Conservation (phyloP, 2,888 invertebrate species). For the Hypomecis punctinalis region DNA sequence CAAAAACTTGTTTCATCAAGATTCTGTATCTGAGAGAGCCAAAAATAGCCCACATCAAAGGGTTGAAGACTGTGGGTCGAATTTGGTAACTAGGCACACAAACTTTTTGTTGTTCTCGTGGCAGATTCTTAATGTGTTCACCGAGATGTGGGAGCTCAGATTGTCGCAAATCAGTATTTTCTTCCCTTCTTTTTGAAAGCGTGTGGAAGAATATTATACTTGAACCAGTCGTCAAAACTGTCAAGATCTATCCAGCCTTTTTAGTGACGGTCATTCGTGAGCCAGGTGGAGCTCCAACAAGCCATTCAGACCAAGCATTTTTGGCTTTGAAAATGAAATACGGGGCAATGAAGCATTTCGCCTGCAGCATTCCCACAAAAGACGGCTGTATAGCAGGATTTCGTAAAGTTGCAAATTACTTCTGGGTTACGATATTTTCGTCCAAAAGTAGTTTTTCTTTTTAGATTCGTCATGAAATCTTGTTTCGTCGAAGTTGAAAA, state of each 20-base stretch:
- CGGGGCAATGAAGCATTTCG: constrained; percentile 38
- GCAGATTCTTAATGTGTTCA: constrained; percentile 34
- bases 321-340: constrained; percentile 45
- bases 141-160: constrained; percentile 38
- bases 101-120: constrained; percentile 34
- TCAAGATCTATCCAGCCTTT: constrained; percentile 42
- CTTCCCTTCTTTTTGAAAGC: constrained; percentile 36
- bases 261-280: constrained; percentile 41
- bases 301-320: constrained; percentile 44
- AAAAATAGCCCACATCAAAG: constrained; percentile 35
- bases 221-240: constrained; percentile 44
- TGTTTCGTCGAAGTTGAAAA: constrained; percentile 42
- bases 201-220: constrained; percentile 28
- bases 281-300: constrained; percentile 39
- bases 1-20: too few species aligned
- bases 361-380: constrained; percentile 44
- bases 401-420: too few species aligned
- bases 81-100: constrained; percentile 31
- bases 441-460: constrained; percentile 37
- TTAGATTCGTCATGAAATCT: constrained; percentile 44
- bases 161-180: constrained; percentile 40
- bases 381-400: constrained; percentile 42
- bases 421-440: too few species aligned
- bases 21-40: constrained; percentile 26
- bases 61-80: constrained; percentile 37